Base-by-base conservation (phyloP, 2,888 invertebrate genomes). In the Xestia c-nigrum region DNA sequence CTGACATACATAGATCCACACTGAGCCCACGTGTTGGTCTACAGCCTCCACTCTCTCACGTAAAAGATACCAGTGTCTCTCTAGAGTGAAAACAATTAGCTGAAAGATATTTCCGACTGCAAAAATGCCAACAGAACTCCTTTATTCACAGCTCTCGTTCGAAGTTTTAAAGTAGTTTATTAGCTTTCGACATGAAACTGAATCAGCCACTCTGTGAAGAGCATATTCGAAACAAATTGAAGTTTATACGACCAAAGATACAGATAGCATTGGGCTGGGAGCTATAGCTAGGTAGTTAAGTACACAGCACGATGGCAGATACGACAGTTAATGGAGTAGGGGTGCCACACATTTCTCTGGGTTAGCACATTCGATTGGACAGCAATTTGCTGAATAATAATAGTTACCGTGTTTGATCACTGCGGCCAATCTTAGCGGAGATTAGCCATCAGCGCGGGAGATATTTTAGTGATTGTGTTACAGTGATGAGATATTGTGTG, bases 161-260 rank as follows among this genome's bases (percentile, higher is more conserved):
- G 21, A 65, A 52, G 38, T 12, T n/a, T 16, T 16, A 19, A 14
- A 43, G 43, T 31, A 12, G n/a, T 78, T 59, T n/a, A 38, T 24
- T 24, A 19, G 55, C 14, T 40, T 43, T 10, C 47, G 12, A 69
- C 46, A 59, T n/a, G 4, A 78, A 40, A 24, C 14, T 7, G 46
- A 40, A 16, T 57, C 21, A 64, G 43, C 19, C 24, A 61, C n/a
- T 50, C 2, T 61, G 61, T 59, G 74, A 81, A 65, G 38, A 46
- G 50, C 55, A 6, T 24, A 57, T 57, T 57, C 24, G 24, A 57
- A 2, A 5, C 24, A 24, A 57, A 59, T 31, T n/a, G 31, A 59
- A 59, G 7, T 59, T 31, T 16, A 7, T 59, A 1, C 24, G 59
- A 59, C 31, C 3, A 31, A 31, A 57, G 6, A 59, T 59, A 59